Percentiles rank a stretch among this genome's conserved stretches.
Conservation (phyloP, 1,140 invertebrate species). For the Drosophila teissieri region DNA sequence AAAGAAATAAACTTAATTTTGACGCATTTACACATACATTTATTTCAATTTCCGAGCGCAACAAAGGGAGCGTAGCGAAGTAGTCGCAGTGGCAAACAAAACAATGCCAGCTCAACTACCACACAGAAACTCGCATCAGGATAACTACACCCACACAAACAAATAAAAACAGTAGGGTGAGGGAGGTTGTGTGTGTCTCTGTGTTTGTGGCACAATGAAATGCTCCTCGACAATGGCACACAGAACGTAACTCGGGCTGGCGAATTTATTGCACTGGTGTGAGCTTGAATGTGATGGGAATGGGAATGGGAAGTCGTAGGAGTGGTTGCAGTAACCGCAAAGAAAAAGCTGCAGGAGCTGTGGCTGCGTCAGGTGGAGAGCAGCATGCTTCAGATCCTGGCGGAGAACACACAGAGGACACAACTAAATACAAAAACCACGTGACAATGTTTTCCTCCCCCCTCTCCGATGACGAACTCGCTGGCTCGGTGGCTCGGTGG, state of each 20-base stretch:
- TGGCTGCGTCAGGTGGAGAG: constrained; percentile 19
- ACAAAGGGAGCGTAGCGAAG: constrained; percentile 48
- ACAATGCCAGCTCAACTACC: constrained; percentile 56
- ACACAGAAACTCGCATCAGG: constrained; percentile 1
- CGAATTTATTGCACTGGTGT: constrained; percentile 40
- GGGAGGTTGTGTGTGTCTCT: constrained; percentile 20
- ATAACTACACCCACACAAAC: constrained; percentile 22
- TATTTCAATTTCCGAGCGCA: constrained; percentile 80
- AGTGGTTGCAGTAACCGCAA: constrained; percentile 56
- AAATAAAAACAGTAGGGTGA: not conserved
- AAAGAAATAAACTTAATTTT: constrained; percentile 79
- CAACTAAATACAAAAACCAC: constrained; percentile 80
- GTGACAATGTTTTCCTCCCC: constrained; percentile 79
- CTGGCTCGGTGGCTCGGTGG: no score
- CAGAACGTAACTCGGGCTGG: constrained; percentile 30
- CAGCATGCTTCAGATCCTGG: constrained; percentile 13
- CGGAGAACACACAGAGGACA: constrained; percentile 6
- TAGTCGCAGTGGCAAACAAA: constrained; percentile 40
- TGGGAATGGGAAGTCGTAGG: constrained; percentile 26
- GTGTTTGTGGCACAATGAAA: constrained; percentile 37
- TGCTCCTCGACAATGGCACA: constrained; percentile 33
- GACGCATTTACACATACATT: constrained; percentile 84
- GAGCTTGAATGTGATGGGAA: constrained; percentile 11
- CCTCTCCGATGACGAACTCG: constrained; percentile 19
- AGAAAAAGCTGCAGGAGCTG: constrained; percentile 41